phyloP scores from a whole-genome alignment of 2,888 invertebrate species.

The Cheilosia scutellata region DNA sequence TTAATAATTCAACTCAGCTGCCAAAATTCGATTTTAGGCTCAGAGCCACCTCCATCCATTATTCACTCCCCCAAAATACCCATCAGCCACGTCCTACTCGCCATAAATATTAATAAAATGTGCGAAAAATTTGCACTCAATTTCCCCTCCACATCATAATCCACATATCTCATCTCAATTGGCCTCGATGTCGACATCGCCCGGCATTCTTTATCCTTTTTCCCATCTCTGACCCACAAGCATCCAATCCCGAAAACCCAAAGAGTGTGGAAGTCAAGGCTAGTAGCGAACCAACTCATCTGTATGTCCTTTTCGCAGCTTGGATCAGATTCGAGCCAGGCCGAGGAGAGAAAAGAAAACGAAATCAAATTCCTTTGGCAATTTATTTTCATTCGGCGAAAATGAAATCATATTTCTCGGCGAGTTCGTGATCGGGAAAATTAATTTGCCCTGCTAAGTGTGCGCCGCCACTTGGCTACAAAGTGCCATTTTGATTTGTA shows the following conservation, averaged over 20 bases:
- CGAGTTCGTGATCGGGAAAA: constrained; percentile 72
- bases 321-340: not conserved
- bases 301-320: constrained; percentile 22
- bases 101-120: constrained; percentile 75
- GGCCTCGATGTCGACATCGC: constrained; percentile 25
- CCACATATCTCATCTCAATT: constrained; percentile 48
- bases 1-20: constrained; percentile 74
- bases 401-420: constrained; percentile 73
- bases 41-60: constrained; percentile 4
- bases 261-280: constrained; percentile 60
- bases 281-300: not conserved
- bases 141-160: constrained; percentile 55
- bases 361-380: constrained; percentile 71
- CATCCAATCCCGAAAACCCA: constrained; percentile 17
- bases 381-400: constrained; percentile 75
- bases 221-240: constrained; percentile 42
- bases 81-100: constrained; percentile 29
- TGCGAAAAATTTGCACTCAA: constrained; percentile 72
- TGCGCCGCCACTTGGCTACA: constrained; percentile 35
- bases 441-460: constrained; percentile 63
- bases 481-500: constrained; percentile 62
- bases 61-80: constrained; percentile 1
- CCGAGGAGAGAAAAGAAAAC: constrained; percentile 21
- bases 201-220: constrained; percentile 42
- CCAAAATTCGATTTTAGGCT: constrained; percentile 60